Evolutionary conservation across 2,113 vertebrate genomes (phyloP).

Genomic region (Tragelaphus strepsiceros): DNA sequence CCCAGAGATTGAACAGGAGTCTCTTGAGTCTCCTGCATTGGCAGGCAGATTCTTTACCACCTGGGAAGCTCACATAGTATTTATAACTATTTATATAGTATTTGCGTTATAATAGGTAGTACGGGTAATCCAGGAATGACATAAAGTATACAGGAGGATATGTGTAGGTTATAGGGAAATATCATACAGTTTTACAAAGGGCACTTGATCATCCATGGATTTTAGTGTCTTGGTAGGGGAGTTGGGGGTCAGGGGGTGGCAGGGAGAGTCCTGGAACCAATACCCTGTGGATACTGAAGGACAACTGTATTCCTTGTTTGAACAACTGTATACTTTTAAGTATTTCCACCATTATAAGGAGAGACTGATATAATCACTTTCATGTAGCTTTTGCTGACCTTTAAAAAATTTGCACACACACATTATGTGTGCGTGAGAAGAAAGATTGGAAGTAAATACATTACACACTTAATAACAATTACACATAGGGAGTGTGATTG

Average conservation of each 20-base stretch:
- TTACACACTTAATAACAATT: not conserved
- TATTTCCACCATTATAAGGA: not conserved
- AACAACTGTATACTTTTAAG: not conserved
- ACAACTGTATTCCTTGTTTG: not conserved
- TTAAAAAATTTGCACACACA: not conserved
- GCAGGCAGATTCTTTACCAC: not conserved
- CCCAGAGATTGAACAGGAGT: not conserved
- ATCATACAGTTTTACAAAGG: not conserved
- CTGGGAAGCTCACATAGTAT: not conserved
- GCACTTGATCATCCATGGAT: not conserved
- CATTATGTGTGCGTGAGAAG: not conserved
- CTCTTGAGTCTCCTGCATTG: not conserved
- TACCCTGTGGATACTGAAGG: not conserved
- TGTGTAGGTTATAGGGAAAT: not conserved
- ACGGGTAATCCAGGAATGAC: not conserved
- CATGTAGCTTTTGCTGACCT: not conserved
- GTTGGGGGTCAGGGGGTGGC: fast-evolving
- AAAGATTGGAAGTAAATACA: not conserved
- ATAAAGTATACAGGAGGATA: not conserved
- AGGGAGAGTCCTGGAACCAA: not conserved
- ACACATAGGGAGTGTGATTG: not conserved
- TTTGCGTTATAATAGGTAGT: not conserved
- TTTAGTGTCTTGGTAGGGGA: not conserved
- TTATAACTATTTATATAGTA: not conserved
- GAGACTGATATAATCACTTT: not conserved